Percentiles rank a stretch among this genome's conserved stretches.
These are phyloP conservation scores for Yponomeuta malinellus DNA, from an alignment of 2,888 invertebrate species.

Conservation along the genomic window DNA sequence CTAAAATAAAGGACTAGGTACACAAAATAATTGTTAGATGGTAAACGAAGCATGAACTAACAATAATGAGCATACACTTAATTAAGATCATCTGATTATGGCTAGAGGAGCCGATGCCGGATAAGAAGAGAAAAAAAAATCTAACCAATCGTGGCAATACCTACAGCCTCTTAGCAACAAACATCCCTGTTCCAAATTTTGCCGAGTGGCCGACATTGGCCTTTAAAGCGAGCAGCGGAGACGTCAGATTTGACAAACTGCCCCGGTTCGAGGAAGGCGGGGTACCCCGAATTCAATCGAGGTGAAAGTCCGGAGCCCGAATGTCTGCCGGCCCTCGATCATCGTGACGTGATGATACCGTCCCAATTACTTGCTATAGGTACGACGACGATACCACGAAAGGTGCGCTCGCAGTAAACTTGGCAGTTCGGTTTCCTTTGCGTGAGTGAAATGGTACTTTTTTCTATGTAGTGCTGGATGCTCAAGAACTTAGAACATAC, in stretches of 20 bases:
- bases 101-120: too few species aligned
- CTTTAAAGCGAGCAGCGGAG: background rate
- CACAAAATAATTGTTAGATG: too few species aligned
- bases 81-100: too few species aligned
- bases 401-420: background rate
- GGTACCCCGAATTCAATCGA: conserved; percentile 52
- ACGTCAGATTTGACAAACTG: conserved; percentile 6
- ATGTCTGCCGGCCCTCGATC: conserved; percentile 30
- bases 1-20: too few species aligned
- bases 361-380: background rate
- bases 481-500: too few species aligned
- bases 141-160: too few species aligned
- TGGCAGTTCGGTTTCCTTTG: background rate
- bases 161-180: too few species aligned
- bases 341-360: background rate
- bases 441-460: too few species aligned
- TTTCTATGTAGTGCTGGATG: too few species aligned
- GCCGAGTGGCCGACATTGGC: background rate
- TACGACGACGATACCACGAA: background rate
- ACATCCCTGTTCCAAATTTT: background rate
- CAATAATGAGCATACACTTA: too few species aligned
- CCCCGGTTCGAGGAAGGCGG: conserved; percentile 15
- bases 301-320: conserved; percentile 45
- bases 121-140: too few species aligned
- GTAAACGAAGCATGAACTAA: too few species aligned